Base-by-base conservation (phyloP, 2,888 invertebrate genomes). In the Calliopum simillimum region DNA sequence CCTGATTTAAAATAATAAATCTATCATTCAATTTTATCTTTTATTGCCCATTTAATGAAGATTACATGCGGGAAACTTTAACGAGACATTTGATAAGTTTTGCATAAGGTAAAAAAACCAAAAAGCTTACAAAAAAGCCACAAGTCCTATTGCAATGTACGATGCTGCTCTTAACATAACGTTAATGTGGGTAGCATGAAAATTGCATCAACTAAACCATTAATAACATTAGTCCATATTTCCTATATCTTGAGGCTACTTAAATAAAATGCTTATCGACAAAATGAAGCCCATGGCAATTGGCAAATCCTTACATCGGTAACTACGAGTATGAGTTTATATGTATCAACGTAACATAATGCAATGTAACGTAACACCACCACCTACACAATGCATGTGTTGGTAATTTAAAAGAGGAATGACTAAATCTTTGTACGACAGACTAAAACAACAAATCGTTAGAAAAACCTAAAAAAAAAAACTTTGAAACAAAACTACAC, bases 221-320 rank as follows among this genome's bases (percentile, higher is more conserved):
- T 67, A 67, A 59, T 67, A 51, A 25, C 49, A 67, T 67, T 67
- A 67, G 59, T 49, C 23, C 67, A 21, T 41, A 59, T 49, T 67
- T 67, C 67, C 67, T 67, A n/a, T 41, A 49, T 41, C 67, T 58
- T 16, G 49, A 59, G 67, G 67, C 67, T 67, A 67, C 56, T 58
- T 64, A 64, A 46, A 14, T 16, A 43, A 33, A 41, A 8, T 8
- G 33, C 33, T 33, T 33, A 33, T 33, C 58, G 43, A 19, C 13
- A 59, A 25, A 13, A 43, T 33, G 8, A 19, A 23, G 43, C 16
- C 25, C 16, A 33, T 4, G 33, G 43, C 58, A 59, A 59, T 19
- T 46, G 19, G 53, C 19, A 53, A 19, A 23, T 23, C 53, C 19
- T 53, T 43, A 44, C n/a, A 56, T 56, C 33, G 33, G 33, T 8